Base-by-base conservation (phyloP, 2,797 vertebrate genomes). In the Cyclopterus lumpus region DNA sequence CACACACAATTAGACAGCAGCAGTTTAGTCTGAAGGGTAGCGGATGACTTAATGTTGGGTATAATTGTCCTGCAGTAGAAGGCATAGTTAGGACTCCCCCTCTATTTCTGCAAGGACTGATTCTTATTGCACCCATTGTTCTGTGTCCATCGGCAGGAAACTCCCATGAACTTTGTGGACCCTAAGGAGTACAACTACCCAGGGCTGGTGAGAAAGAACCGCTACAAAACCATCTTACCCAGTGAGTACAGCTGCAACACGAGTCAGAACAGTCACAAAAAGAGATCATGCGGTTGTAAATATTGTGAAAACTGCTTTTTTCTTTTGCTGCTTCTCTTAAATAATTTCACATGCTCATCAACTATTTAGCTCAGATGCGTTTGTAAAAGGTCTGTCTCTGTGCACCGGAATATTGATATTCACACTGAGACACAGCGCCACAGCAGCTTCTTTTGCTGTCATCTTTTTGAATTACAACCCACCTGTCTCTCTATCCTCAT, bases 141-240 rank as follows among this genome's bases (percentile, higher is more conserved):
- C 64, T 88, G 55, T 91, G 79, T 71, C 70, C 58, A 76, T 80
- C 90, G 83, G 75, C 92, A 99, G 98, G 98, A 99, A 95, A 97
- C 97, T 87, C 98, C 97, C 80, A 99, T 99, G 98, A 99, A 99
- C 88, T 99, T 99, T 89, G 96, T 99, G 90, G 97, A 99, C 92
- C 98, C 97, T 1, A 99, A 99, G 89, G 97, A 99, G 81, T 99
- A 99, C 67, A 96, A 95, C 93, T 97, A 99, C 88, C 97, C 98
- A 42, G 98, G 98, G 70, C 94, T 99, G 86, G 98, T 99, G 87
- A 95, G 97, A 92, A 99, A 99, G 94, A 99, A 99, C 91, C 97
- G 98, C 83, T 99, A 99, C 93, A 99, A 97, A 95, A 99, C 98
- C 79, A 99, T 99, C 89, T 96, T 99, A 82, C 98, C 98, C 90